Conservation (phyloP, 2,113 vertebrate species). For the Willisornis vidua region DNA sequence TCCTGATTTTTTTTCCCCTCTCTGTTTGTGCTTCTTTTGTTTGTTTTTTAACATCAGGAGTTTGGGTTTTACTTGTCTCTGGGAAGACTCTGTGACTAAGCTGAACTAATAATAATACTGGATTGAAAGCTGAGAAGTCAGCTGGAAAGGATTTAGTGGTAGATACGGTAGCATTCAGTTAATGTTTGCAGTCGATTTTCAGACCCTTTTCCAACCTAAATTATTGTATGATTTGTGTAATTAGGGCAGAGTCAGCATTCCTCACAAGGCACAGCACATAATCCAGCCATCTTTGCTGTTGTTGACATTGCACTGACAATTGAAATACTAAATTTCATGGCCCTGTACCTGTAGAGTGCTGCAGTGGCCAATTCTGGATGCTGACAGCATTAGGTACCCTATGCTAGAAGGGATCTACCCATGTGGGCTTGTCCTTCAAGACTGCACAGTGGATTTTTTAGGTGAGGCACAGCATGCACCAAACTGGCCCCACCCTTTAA, state of each 20-base stretch:
- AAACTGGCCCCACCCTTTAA: too few species aligned
- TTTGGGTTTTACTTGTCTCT: not conserved
- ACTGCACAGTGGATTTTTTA: too few species aligned
- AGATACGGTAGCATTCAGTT: not conserved
- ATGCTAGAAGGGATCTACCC: too few species aligned
- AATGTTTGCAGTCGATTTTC: not conserved
- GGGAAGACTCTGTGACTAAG: slow-evolving; percentile 1
- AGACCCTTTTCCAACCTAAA: not conserved
- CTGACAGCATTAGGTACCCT: fast-evolving
- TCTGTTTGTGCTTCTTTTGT: not conserved
- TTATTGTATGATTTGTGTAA: not conserved
- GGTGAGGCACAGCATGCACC: too few species aligned
- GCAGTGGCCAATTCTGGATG: not conserved
- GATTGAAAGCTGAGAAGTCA: not conserved
- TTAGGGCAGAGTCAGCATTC: not conserved
- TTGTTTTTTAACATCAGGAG: not conserved
- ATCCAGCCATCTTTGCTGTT: not conserved
- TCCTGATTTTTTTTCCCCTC: not conserved
- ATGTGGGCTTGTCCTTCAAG: too few species aligned
- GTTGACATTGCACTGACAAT: fast-evolving
- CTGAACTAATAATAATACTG: not conserved
- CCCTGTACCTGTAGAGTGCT: not conserved
- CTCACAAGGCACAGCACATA: not conserved
- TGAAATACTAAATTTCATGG: not conserved
- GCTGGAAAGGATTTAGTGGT: not conserved